phyloP scores from a whole-genome alignment of 2,113 vertebrate species.

The Halichoeres trimaculatus region DNA sequence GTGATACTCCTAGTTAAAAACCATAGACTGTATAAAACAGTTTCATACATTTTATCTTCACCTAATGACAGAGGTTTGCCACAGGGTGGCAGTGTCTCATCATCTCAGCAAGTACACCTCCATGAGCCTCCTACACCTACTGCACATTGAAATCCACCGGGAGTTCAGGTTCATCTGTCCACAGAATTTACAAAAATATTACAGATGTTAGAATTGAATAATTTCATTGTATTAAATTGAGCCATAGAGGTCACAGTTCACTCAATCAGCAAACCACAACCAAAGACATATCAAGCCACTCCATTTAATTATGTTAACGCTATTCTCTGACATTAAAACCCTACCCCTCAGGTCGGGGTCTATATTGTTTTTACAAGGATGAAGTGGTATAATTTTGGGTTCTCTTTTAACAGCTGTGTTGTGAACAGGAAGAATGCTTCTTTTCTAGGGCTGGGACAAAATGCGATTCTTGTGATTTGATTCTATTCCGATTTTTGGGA shows the following conservation, averaged over 20 bases:
- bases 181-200: neutral
- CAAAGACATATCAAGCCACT: too few species aligned
- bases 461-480: too few species aligned
- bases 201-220: neutral
- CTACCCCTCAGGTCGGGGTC: neutral
- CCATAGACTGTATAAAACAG: too few species aligned
- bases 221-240: neutral
- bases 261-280: too few species aligned
- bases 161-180: neutral
- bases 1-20: too few species aligned
- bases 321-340: neutral
- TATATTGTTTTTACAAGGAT: neutral
- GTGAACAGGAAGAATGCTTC: constrained; percentile 62
- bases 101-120: constrained; percentile 7
- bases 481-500: too few species aligned
- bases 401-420: constrained; percentile 40
- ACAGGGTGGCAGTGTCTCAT: constrained; percentile 76
- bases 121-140: neutral
- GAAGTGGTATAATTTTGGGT: neutral
- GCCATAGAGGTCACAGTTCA: neutral
- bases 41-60: neutral
- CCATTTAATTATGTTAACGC: neutral
- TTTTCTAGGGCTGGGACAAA: constrained; percentile 33
- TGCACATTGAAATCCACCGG: neutral
- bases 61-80: constrained; percentile 20